A percentile compares a stretch with the other conserved stretches of the same genome.
Evolutionary conservation across 2,113 vertebrate genomes (phyloP).

Genomic region (Laticauda colubrina): DNA sequence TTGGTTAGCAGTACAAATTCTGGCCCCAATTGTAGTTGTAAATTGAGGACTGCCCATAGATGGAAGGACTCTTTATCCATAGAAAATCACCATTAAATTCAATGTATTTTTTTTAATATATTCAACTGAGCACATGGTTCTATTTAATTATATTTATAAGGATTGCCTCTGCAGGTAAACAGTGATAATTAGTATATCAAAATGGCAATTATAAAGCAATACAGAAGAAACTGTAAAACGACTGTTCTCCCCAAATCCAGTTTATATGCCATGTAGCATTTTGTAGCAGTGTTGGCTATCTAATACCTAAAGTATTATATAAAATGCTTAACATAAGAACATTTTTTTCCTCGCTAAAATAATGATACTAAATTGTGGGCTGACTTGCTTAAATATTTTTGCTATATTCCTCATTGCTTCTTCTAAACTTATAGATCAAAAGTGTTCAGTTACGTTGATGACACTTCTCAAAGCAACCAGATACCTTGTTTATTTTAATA

Average conservation of each 20-base stretch:
- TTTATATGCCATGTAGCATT: no score
- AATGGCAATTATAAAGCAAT: background rate
- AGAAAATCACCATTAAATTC: background rate
- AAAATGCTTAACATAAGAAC: background rate
- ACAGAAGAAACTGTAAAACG: background rate
- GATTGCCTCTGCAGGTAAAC: slow-evolving; percentile 23
- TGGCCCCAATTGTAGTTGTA: background rate
- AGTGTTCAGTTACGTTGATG: background rate
- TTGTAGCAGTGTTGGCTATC: background rate
- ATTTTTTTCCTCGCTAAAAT: background rate
- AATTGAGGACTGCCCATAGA: background rate
- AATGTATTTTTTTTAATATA: background rate
- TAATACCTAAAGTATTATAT: background rate
- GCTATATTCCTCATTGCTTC: background rate
- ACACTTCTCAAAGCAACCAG: background rate
- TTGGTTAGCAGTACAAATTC: background rate
- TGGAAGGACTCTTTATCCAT: background rate
- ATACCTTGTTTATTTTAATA: background rate
- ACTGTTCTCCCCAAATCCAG: background rate
- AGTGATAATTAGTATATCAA: slow-evolving; percentile 16
- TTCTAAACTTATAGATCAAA: background rate
- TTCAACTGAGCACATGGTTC: slow-evolving; percentile 18
- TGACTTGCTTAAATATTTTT: background rate
- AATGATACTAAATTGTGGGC: background rate
- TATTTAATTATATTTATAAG: background rate